Evolutionary conservation across 2,113 vertebrate species (phyloP).

Genomic region (Tachysurus fulvidraco): DNA sequence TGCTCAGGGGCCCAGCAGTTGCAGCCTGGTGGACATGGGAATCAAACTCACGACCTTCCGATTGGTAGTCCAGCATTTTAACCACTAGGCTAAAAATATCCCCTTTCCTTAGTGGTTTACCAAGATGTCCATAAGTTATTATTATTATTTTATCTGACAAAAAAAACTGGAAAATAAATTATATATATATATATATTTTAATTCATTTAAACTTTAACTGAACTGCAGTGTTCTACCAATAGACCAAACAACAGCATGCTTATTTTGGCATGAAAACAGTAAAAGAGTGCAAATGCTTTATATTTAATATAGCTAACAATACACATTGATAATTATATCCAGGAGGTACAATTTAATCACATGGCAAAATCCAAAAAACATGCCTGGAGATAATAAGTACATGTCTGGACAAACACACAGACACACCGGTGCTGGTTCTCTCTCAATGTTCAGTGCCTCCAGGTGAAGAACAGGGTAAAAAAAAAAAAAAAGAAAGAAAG

Average conservation of each 20-base stretch:
- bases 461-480: background rate
- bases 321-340: background rate
- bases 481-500: background rate
- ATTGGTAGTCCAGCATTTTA: too few species aligned
- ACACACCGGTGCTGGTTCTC: background rate
- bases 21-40: too few species aligned
- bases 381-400: conserved; percentile 14
- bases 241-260: background rate
- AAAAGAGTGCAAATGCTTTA: background rate
- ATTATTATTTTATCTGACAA: too few species aligned
- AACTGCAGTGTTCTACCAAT: background rate
- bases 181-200: too few species aligned
- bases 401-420: background rate
- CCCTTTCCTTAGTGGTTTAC: too few species aligned
- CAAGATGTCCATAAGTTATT: too few species aligned
- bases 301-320: background rate
- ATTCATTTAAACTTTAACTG: background rate
- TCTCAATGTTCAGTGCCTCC: background rate
- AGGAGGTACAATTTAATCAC: background rate
- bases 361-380: background rate
- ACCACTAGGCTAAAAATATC: too few species aligned
- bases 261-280: background rate
- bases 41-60: too few species aligned
- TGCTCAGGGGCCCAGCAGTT: too few species aligned
- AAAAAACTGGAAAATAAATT: too few species aligned